Evolutionary conservation across 2,797 vertebrate species (phyloP), one percentile per base, ranked within the genome.

Genomic region (Sebastes paucispinis): DNA sequence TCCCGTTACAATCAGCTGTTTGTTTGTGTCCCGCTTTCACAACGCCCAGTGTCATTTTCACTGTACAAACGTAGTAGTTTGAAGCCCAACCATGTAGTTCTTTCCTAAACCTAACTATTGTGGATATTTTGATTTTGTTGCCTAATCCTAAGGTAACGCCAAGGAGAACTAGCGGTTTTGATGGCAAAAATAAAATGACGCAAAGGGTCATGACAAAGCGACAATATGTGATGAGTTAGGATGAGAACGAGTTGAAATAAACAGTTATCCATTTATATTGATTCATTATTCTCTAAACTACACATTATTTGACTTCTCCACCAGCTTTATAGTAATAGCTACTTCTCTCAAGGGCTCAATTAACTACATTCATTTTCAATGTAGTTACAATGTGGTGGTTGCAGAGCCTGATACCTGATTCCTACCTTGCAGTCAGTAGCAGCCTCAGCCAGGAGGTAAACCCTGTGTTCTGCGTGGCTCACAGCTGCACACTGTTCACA

Each of bases 401-500:
- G 24, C 72, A 27, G 57, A 3, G 16, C 29, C 24, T 50, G 25
- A 58, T 13, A 27, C 31, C 39, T 47, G 47, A 32, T 39, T 82
- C 81, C 57, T 86, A 89, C 86, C 84, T 88, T 89, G 47, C 85
- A 91, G 70, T 85, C 84, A 20, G 69, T 22, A 20, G 66, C 69
- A 70, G 89, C 88, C 64, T 89, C 80, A 10, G 72, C 70, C 73
- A 80, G 74, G 68, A 60, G 55, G 63, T 89, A 88, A 71, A 92
- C 69, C 31, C 77, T 83, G 69, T 87, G 88, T 62, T 29, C 75
- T 72, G 31, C 39, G 2, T 82, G 88, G 27, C 69, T 84, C 72
- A 29, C 89, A 75, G 78, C 82, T 65, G 78, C 80, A 88, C 81
- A 84, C 10, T 83, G 83, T 81, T 88, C 65, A 86, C 89, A 86